Percentiles rank a stretch among this genome's conserved stretches.
Evolutionary conservation across 2,797 vertebrate species (phyloP).

Genomic region (Typhlichthys subterraneus): DNA sequence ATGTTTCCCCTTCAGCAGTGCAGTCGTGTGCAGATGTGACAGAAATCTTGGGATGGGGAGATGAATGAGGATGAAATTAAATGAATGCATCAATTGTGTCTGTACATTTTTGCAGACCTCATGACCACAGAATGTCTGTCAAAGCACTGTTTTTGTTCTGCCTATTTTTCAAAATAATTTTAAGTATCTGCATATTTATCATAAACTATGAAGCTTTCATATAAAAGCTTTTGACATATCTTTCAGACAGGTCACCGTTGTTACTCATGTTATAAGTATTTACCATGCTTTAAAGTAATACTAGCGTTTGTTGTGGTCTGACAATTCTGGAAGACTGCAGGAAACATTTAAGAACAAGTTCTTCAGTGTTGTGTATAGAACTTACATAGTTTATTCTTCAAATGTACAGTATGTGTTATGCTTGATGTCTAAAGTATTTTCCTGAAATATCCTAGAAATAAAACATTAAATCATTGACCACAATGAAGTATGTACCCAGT

Average conservation of each 20-base stretch:
- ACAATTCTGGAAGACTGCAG: constrained; percentile 23
- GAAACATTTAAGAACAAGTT: constrained; percentile 18
- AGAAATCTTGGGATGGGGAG: constrained; percentile 11
- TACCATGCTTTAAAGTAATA: constrained; percentile 63
- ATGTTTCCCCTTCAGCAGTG: constrained; percentile 17
- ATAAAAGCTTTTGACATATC: constrained; percentile 35
- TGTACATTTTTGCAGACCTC: constrained; percentile 47
- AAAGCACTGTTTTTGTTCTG: constrained; percentile 35
- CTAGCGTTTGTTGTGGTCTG: constrained; percentile 45
- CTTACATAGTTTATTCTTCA: constrained; percentile 47
- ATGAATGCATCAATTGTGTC: constrained; percentile 36
- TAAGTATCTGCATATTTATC: constrained; percentile 22
- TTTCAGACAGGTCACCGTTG: constrained; percentile 25
- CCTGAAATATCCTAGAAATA: constrained; percentile 67
- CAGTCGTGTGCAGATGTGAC: constrained; percentile 14
- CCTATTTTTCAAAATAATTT: constrained; percentile 17
- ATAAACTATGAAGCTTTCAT: constrained; percentile 22
- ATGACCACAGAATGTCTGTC: constrained; percentile 67
- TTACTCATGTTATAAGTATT: constrained; percentile 33
- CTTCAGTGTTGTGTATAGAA: constrained; percentile 52
- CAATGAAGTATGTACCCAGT: not conserved
- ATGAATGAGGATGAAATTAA: constrained; percentile 1
- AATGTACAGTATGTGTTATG: constrained; percentile 58
- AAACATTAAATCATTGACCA: constrained; percentile 46
- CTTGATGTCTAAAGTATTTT: constrained; percentile 72